A percentile compares a stretch with the other conserved stretches of the same genome.
These are phyloP conservation scores for Steinernema hermaphroditum DNA, from an alignment of 2,888 invertebrate species.

Conservation along the genomic window DNA sequence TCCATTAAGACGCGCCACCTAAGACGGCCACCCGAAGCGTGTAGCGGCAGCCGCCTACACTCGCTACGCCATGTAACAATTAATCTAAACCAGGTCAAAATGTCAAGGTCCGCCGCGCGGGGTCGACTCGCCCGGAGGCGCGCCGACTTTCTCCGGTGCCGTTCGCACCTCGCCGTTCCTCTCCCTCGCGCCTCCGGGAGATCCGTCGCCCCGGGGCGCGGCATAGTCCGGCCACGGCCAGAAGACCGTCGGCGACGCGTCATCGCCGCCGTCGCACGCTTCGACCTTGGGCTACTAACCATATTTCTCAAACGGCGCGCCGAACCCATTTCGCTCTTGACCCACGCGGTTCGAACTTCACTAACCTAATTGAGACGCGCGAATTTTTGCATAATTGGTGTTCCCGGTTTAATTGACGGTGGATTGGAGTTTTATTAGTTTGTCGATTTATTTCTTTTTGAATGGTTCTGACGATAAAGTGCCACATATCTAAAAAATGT, in stretches of 20 bases:
- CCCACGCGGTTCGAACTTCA: neutral
- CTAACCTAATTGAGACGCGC: neutral
- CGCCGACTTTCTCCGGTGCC: no score
- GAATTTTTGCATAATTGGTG: no score
- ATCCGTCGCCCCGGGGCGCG: conserved; percentile 1
- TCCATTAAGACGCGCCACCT: neutral
- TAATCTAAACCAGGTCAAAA: conserved; percentile 30
- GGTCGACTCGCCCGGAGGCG: neutral
- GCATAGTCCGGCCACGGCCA: no score
- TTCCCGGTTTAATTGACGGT: no score
- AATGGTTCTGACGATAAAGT: no score
- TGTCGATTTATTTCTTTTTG: no score
- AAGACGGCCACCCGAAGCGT: conserved; percentile 4
- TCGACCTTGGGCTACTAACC: conserved; percentile 29
- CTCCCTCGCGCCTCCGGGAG: neutral
- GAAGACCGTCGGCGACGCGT: no score
- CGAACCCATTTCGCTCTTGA: conserved; percentile 13
- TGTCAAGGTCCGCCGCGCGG: conserved; percentile 27
- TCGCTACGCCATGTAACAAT: conserved; percentile 31
- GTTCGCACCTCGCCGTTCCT: neutral
- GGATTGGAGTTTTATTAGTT: no score
- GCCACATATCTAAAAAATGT: no score
- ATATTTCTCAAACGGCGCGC: conserved; percentile 26
- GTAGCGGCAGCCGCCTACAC: conserved; percentile 21
- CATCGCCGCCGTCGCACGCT: no score